A percentile compares a stretch with the other conserved stretches of the same genome.
Evolutionary conservation across 2,113 vertebrate species (phyloP).

Genomic region (Menura novaehollandiae): DNA sequence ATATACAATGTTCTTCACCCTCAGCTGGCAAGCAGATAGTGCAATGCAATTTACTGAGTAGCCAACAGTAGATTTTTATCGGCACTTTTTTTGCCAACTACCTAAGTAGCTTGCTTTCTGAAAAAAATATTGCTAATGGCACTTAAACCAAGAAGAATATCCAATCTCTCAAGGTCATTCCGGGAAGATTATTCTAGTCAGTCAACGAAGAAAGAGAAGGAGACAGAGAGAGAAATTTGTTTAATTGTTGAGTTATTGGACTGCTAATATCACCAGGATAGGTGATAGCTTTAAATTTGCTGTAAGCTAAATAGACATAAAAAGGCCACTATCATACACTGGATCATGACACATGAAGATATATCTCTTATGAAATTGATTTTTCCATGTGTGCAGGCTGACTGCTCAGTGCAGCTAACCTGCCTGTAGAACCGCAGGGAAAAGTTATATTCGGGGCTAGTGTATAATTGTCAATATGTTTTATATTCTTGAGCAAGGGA

Average conservation of each 20-base stretch:
- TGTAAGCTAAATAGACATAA: conserved; percentile 70
- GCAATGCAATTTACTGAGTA: conserved; percentile 73
- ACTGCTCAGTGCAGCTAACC: conserved; percentile 34
- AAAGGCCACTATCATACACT: conserved; percentile 55
- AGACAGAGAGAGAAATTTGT: not conserved
- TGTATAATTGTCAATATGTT: conserved; percentile 68
- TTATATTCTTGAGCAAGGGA: conserved; percentile 61
- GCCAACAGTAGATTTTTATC: conserved; percentile 76
- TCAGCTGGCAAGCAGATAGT: conserved; percentile 68
- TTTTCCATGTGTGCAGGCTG: conserved; percentile 57
- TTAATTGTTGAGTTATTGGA: conserved; percentile 70
- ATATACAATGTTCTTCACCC: conserved; percentile 74
- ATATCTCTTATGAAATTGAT: conserved; percentile 72
- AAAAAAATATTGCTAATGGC: conserved; percentile 71
- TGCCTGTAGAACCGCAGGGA: conserved; percentile 13
- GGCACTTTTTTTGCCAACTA: conserved; percentile 53
- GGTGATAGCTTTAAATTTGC: conserved; percentile 68
- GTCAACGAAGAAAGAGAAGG: not conserved
- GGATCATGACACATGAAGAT: conserved; percentile 68
- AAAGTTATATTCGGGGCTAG: conserved; percentile 42
- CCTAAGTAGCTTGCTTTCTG: conserved; percentile 68
- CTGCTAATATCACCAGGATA: conserved; percentile 52
- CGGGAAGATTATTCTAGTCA: conserved; percentile 57
- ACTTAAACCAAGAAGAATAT: conserved; percentile 67
- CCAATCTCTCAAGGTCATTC: conserved; percentile 71